Conservation (phyloP, 2,113 vertebrate genomes). For the Caracal caracal region DNA sequence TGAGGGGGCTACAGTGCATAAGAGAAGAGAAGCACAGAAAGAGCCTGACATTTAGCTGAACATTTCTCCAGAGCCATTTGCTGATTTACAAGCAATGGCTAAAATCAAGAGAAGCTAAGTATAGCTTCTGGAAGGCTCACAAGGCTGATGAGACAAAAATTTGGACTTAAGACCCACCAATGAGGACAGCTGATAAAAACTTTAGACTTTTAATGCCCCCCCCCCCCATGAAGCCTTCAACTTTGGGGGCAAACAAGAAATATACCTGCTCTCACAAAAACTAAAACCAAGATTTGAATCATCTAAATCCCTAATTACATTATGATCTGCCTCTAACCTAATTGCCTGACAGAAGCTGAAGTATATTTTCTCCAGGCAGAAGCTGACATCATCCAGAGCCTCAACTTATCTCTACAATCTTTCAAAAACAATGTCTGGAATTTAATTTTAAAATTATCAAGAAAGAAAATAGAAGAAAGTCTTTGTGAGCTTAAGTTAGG, state of each 20-base stretch:
- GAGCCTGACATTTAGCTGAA: neutral
- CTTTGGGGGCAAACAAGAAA: conserved; percentile 33
- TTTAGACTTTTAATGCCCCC: neutral
- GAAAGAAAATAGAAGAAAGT: neutral
- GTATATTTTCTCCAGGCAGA: conserved; percentile 27
- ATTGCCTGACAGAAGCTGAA: conserved; percentile 18
- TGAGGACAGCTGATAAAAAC: neutral
- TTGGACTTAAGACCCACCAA: neutral
- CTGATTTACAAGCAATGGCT: neutral
- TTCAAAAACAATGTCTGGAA: conserved; percentile 27
- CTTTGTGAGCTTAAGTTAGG: neutral
- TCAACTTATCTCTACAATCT: neutral
- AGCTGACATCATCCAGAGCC: neutral
- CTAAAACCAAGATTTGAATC: neutral
- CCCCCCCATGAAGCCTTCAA: neutral
- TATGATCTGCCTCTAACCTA: conserved; percentile 45
- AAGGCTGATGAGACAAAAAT: neutral
- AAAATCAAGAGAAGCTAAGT: conserved; percentile 8
- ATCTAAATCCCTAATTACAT: conserved; percentile 35
- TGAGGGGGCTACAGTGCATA: neutral
- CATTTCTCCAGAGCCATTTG: conserved; percentile 22
- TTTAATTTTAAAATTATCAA: conserved; percentile 31
- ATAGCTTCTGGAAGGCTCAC: neutral
- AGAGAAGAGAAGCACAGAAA: neutral
- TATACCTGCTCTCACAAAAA: neutral